phyloP scores from a whole-genome alignment of 2,888 invertebrate species.

The Mallateleia sp. region DNA sequence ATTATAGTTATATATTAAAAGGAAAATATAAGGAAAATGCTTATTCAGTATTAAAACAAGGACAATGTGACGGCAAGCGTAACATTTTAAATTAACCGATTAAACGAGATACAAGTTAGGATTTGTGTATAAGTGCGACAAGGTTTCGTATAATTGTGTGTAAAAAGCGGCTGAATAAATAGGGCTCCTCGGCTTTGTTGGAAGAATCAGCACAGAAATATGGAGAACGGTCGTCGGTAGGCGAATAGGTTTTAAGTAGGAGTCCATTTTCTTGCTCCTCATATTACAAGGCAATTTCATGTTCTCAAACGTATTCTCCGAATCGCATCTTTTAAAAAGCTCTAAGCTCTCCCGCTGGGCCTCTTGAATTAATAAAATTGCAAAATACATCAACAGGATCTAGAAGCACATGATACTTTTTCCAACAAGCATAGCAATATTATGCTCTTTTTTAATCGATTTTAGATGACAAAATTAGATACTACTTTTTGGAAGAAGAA shows the following conservation, averaged over 20 bases:
- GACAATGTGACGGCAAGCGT: conserved; percentile 5
- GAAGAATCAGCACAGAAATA: conserved; percentile 46
- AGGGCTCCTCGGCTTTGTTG: conserved; percentile 70
- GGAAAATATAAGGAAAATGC: conserved; percentile 28
- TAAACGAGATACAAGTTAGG: conserved; percentile 36
- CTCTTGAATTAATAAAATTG: conserved; percentile 80
- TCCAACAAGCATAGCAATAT: too few relatives aligned
- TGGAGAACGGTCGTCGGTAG: conserved; percentile 53
- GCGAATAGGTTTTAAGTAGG: conserved; percentile 68
- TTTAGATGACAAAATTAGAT: too few relatives aligned
- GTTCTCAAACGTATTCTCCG: conserved; percentile 66
- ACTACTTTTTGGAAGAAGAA: too few relatives aligned
- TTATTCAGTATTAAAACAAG: conserved; percentile 39
- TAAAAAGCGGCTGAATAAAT: conserved; percentile 79
- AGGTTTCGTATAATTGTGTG: conserved; percentile 75
- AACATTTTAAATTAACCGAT: conserved; percentile 35
- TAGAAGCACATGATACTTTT: too few relatives aligned
- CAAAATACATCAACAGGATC: conserved; percentile 74
- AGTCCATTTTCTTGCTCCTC: conserved; percentile 74
- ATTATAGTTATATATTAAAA: conserved; percentile 42
- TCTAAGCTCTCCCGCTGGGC: conserved; percentile 74
- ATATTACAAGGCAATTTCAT: conserved; percentile 74
- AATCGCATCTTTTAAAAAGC: conserved; percentile 75
- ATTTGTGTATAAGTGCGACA: conserved; percentile 43
- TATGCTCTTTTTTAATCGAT: too few relatives aligned